These are phyloP conservation scores for Calonectris borealis DNA, from an alignment of 2,113 vertebrate genomes.

Conservation along the genomic window DNA sequence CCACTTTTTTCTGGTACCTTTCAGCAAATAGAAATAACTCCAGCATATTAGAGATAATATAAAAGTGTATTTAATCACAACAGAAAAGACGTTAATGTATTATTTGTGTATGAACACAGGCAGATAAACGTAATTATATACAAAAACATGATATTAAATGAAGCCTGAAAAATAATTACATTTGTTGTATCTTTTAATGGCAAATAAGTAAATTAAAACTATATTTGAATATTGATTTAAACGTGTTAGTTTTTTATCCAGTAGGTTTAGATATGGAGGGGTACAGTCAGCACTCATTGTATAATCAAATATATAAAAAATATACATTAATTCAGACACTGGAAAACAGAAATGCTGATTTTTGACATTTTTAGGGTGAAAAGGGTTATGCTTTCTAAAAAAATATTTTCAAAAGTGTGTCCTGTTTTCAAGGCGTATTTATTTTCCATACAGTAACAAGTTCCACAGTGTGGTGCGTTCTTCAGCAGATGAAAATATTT, in stretches of 20 bases:
- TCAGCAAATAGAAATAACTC: not conserved
- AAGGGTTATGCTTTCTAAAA: not conserved
- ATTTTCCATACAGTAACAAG: constrained; percentile 29
- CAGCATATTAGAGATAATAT: not conserved
- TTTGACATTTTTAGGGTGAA: not conserved
- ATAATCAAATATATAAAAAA: not conserved
- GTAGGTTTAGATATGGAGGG: not conserved
- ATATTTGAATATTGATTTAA: not conserved
- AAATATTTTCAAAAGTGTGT: not conserved
- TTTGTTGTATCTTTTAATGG: not conserved
- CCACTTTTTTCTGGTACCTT: not conserved
- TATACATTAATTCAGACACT: not conserved
- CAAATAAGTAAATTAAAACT: not conserved
- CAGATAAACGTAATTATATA: not conserved
- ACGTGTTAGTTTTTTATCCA: not conserved
- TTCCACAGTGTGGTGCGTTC: not conserved
- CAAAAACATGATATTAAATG: not conserved
- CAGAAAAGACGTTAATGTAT: not conserved
- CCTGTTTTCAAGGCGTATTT: not conserved
- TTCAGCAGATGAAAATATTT: constrained; percentile 64
- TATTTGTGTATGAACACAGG: not conserved
- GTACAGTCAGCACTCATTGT: not conserved
- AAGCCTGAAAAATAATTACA: not conserved
- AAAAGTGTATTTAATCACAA: not conserved
- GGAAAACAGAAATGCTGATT: not conserved